Evolutionary conservation across 2,113 vertebrate genomes (phyloP).

Genomic region (Paracanthobrama guichenoti): DNA sequence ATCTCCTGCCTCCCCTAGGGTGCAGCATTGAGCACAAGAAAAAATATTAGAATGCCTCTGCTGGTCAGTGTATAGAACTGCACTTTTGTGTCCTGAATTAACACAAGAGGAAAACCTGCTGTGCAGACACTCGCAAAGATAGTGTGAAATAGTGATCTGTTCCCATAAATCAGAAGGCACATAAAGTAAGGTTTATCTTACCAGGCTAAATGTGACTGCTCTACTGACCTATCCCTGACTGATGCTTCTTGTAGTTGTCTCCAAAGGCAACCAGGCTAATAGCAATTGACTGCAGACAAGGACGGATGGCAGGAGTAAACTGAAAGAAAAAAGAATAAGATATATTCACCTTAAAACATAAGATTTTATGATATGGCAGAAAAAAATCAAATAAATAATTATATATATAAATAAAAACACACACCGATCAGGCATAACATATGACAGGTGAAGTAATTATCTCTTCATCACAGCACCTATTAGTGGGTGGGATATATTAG

Average conservation of each 20-base stretch:
- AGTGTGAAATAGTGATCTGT: not conserved
- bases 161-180: not conserved
- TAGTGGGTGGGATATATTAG: too few relatives aligned
- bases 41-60: constrained; percentile 57
- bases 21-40: constrained; percentile 75
- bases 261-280: constrained; percentile 89
- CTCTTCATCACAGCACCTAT: too few relatives aligned
- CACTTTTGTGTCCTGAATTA: constrained; percentile 9
- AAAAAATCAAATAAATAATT: not conserved
- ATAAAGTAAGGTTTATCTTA: not conserved
- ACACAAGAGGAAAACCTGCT: not conserved
- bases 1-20: constrained; percentile 75
- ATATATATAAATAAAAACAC: too few relatives aligned
- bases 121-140: not conserved
- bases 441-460: too few relatives aligned
- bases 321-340: constrained; percentile 54
- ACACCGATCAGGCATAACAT: too few relatives aligned
- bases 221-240: constrained; percentile 83
- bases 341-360: not conserved
- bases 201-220: not conserved
- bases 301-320: constrained; percentile 88
- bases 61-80: constrained; percentile 44
- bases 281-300: constrained; percentile 87
- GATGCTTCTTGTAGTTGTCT: constrained; percentile 87
- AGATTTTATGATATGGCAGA: not conserved